Base-by-base conservation (phyloP, 2,888 invertebrate genomes). In the Ornithoptera priamus region DNA sequence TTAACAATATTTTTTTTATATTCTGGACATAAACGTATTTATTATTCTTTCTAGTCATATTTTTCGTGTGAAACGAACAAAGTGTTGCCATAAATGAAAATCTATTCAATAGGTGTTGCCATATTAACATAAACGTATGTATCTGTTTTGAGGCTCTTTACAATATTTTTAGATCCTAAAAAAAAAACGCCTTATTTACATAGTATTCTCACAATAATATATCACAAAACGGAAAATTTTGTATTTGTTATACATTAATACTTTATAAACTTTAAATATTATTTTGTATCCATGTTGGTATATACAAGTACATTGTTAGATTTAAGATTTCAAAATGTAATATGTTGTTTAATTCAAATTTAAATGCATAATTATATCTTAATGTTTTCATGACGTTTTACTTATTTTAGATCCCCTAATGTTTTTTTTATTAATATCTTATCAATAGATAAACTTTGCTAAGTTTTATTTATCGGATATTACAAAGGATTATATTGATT, bases 21-120 rank as follows among this genome's bases (percentile, higher is more conserved):
- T 17, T 62, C 61, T 20, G 20, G 1, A 42, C 39, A 30, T 36
- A 6, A 57, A 53, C 4, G 1, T 7, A 18, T 6, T 53, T 22
- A 22, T 22, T 22, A 63, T 72, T 72, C 36, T 69, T 56, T 76
- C 76, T 76, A 76, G 76, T 76, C 76, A 75, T 68, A 56, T 63
- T 64, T 62, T n/a, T 66, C 67, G 62, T 62, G 64, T 42, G 50
- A 53, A 39, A 67, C 39, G 62, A 56, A 42, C 64, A 24, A 10
- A 56, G n/a, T 30, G n/a, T 66, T 56, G 22, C n/a, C 65, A 58
- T 18, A 59, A 59, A 22, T 58, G 18, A 6, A 46, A 46, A 46
- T 15, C 15, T 46, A 46, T 46, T 53, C n/a, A 53, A 6, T 62
- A 42, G 42, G n/a, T 39, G 62, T n/a, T 53, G 58, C 18, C 24